phyloP scores from a whole-genome alignment of 2,797 vertebrate species.

The Chrosomus eos region DNA sequence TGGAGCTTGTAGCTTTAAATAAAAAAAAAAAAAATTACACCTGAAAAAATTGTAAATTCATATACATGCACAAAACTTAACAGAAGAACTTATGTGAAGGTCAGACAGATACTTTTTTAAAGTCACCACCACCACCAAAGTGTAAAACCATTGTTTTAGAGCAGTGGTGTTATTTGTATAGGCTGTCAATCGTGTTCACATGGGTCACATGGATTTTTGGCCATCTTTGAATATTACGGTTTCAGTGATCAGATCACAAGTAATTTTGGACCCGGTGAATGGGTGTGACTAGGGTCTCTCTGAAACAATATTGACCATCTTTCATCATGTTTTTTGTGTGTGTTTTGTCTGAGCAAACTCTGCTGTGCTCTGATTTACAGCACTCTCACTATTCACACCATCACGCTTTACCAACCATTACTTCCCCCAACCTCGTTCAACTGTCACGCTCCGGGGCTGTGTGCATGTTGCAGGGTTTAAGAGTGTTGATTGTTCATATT shows the following conservation, averaged over 20 bases:
- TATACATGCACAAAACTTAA: background rate
- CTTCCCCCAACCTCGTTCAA: conserved; percentile 10
- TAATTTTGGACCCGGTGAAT: background rate
- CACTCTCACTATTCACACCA: conserved; percentile 44
- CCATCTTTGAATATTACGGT: background rate
- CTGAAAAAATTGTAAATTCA: background rate
- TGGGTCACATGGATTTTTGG: background rate
- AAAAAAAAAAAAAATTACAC: background rate
- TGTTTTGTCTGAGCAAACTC: conserved; percentile 37
- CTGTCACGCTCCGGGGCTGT: background rate
- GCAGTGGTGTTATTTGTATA: background rate
- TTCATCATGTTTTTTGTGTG: background rate
- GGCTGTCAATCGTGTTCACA: background rate
- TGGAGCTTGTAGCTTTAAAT: background rate
- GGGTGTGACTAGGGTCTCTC: background rate
- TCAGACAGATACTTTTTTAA: background rate
- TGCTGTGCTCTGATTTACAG: conserved; percentile 51
- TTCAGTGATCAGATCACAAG: background rate
- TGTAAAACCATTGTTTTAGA: background rate
- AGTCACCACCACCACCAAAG: background rate
- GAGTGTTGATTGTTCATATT: conserved; percentile 41
- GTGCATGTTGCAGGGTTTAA: conserved; percentile 25
- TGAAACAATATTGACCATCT: background rate
- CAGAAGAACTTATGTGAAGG: background rate
- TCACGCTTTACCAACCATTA: conserved; percentile 48